phyloP scores from a whole-genome alignment of 2,888 invertebrate species.

The Eristalinus sepulchralis region DNA sequence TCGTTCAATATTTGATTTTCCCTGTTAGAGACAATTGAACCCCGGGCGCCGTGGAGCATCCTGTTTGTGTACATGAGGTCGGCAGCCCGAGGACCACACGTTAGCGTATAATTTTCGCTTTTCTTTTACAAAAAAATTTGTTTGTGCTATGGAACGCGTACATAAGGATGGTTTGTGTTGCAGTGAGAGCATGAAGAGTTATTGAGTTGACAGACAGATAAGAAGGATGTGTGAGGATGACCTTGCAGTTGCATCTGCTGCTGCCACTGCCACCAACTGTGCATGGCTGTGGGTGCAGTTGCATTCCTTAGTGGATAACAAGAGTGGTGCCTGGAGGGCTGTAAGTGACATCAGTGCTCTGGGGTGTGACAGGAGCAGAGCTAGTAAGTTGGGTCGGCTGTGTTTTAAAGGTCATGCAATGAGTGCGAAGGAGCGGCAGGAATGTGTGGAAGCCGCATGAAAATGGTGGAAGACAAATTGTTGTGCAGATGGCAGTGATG shows the following conservation, averaged over 20 bases:
- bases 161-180: background rate
- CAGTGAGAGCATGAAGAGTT: conserved; percentile 54
- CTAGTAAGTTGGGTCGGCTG: background rate
- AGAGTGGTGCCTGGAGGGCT: conserved; percentile 61
- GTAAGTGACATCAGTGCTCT: conserved; percentile 44
- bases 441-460: background rate
- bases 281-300: conserved; percentile 49
- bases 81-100: background rate
- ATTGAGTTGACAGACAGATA: conserved; percentile 56
- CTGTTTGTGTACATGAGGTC: background rate
- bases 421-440: background rate
- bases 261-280: background rate
- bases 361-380: conserved; percentile 47
- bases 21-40: conserved; percentile 23
- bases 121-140: background rate
- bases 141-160: conserved; percentile 3
- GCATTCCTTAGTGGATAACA: conserved; percentile 58
- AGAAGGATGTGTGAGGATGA: conserved; percentile 16
- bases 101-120: background rate
- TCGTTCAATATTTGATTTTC: conserved; percentile 28
- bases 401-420: conserved; percentile 38
- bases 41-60: background rate
- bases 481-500: background rate
- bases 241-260: conserved; percentile 21
- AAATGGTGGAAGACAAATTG: background rate